A percentile compares a stretch with the other conserved stretches of the same genome.
Evolutionary conservation across 1,140 invertebrate genomes (phyloP).

Genomic region (Hylaeus anthracinus): DNA sequence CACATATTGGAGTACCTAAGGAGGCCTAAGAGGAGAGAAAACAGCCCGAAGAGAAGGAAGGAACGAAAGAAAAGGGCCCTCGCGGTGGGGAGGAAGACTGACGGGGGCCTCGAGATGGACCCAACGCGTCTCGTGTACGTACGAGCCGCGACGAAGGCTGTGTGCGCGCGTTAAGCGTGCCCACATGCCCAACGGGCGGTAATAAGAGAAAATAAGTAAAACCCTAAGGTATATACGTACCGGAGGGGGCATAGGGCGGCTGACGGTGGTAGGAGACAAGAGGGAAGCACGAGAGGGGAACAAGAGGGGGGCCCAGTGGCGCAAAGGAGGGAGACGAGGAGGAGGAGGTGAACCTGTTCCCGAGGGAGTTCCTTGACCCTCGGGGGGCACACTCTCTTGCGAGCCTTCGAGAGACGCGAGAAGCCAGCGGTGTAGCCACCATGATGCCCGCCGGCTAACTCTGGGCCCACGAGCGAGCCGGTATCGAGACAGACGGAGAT

Average conservation of each 20-base stretch:
- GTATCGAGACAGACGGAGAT: slow-evolving; percentile 39
- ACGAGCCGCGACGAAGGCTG: slow-evolving; percentile 26
- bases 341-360: slow-evolving; percentile 80
- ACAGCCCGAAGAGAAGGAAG: slow-evolving; percentile 16
- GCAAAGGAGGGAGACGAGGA: slow-evolving; percentile 48
- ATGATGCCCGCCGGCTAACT: slow-evolving; percentile 74
- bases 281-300: slow-evolving; percentile 19
- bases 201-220: slow-evolving; percentile 78
- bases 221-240: slow-evolving; percentile 70
- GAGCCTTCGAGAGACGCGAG: slow-evolving; percentile 66
- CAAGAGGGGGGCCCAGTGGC: not conserved
- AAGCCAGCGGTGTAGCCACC: slow-evolving; percentile 73
- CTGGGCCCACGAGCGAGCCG: slow-evolving; percentile 60
- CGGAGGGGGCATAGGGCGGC: slow-evolving; percentile 71
- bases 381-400: slow-evolving; percentile 63
- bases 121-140: slow-evolving; percentile 28
- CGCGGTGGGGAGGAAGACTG: slow-evolving; percentile 34
- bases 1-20: slow-evolving; percentile 67
- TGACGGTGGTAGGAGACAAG: slow-evolving; percentile 28
- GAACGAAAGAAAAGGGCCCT: slow-evolving; percentile 10
- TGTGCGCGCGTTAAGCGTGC: slow-evolving; percentile 62
- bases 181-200: slow-evolving; percentile 68
- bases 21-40: slow-evolving; percentile 30
- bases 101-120: slow-evolving; percentile 59
- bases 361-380: slow-evolving; percentile 81